A percentile compares a stretch with the other conserved stretches of the same genome.
Evolutionary conservation across 2,888 invertebrate species (phyloP).

Genomic region (Cartodere bifasciata): DNA sequence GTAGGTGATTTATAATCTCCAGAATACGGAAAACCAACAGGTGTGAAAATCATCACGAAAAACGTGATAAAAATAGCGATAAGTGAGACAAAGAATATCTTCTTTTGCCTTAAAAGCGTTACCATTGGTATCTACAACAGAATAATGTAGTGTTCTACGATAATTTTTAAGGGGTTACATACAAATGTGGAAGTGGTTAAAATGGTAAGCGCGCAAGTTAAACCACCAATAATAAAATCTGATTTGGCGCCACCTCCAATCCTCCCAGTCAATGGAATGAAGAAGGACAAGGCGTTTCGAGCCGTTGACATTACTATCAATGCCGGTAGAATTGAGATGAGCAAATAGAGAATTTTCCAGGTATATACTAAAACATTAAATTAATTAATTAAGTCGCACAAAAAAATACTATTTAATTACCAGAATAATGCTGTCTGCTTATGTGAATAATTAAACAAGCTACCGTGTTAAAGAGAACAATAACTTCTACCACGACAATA

Average conservation of each 20-base stretch:
- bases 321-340: constrained; percentile 23
- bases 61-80: constrained; percentile 2
- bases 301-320: constrained; percentile 24
- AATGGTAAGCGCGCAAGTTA: constrained; percentile 31
- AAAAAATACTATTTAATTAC: constrained; percentile 16
- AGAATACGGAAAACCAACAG: constrained; percentile 62
- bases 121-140: constrained; percentile 7
- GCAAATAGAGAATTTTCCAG: constrained; percentile 27
- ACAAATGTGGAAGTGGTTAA: constrained; percentile 32
- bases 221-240: constrained; percentile 34
- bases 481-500: constrained; percentile 26
- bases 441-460: constrained; percentile 23
- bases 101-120: constrained; percentile 5
- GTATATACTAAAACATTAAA: constrained; percentile 19
- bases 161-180: constrained; percentile 20
- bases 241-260: constrained; percentile 36
- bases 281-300: constrained; percentile 21
- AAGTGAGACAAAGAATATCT: constrained; percentile 5
- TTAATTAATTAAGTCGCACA: neutral
- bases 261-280: constrained; percentile 36
- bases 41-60: constrained; percentile 1
- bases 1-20: constrained; percentile 46
- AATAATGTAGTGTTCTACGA: neutral
- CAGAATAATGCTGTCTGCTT: constrained; percentile 20
- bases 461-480: constrained; percentile 27